Evolutionary conservation across 1,140 invertebrate species (phyloP).

Genomic region (Copidosoma floridanum): DNA sequence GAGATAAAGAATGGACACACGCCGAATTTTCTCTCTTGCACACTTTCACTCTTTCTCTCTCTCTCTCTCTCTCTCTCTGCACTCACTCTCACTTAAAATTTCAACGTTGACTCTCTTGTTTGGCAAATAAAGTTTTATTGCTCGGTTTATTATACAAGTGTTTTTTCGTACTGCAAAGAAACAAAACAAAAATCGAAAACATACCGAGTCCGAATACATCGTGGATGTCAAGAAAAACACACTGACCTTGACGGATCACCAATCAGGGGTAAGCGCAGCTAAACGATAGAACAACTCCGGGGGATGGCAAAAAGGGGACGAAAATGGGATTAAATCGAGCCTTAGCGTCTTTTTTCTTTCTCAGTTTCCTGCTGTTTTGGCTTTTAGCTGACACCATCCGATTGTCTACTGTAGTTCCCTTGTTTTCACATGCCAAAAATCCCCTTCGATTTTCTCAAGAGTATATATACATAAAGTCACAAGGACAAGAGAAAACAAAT

Average conservation of each 20-base stretch:
- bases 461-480: not conserved
- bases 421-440: too few species aligned
- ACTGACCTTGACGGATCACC: slow-evolving; percentile 20
- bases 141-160: not conserved
- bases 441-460: not conserved
- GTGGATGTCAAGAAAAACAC: slow-evolving; percentile 25
- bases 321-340: slow-evolving; percentile 14
- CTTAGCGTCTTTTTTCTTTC: slow-evolving; percentile 1
- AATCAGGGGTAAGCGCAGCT: slow-evolving; percentile 14
- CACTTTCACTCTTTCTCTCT: slow-evolving; percentile 13
- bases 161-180: slow-evolving; percentile 21
- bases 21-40: slow-evolving; percentile 8
- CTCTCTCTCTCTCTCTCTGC: not conserved
- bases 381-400: not conserved
- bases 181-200: slow-evolving; percentile 6
- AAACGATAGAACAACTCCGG: slow-evolving; percentile 18
- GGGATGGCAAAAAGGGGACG: not conserved
- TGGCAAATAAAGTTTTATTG: too few species aligned
- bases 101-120: too few species aligned
- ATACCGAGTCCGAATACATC: too few species aligned
- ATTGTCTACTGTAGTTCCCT: not conserved
- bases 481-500: slow-evolving; percentile 25
- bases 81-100: too few species aligned
- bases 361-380: not conserved
- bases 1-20: slow-evolving; percentile 22